phyloP scores from a whole-genome alignment of 2,113 vertebrate species.

The Neolamprologus falcicula region DNA sequence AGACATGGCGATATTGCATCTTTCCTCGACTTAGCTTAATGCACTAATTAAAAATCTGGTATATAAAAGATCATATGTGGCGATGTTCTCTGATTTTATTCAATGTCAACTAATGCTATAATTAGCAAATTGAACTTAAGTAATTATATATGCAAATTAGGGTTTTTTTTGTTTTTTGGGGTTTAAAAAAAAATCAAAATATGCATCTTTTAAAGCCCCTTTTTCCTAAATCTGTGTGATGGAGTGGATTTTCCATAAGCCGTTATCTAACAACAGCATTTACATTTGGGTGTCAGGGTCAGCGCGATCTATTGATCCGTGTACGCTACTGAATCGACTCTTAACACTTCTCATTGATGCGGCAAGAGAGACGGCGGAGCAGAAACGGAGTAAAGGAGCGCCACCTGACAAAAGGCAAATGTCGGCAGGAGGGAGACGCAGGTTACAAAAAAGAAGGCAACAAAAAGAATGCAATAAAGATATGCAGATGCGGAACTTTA shows the following conservation, averaged over 20 bases:
- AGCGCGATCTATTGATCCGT: slow-evolving; percentile 19
- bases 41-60: background rate
- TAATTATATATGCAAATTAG: background rate
- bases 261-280: slow-evolving; percentile 15
- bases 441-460: background rate
- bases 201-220: background rate
- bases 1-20: slow-evolving; percentile 6
- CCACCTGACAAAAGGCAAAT: background rate
- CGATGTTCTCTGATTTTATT: background rate
- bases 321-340: background rate
- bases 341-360: background rate
- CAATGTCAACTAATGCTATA: background rate
- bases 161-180: accelerated
- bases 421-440: background rate
- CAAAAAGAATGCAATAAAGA: background rate
- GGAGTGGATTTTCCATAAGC: background rate
- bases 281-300: slow-evolving; percentile 24
- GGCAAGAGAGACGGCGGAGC: background rate
- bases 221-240: background rate
- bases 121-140: background rate
- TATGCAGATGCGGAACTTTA: slow-evolving; percentile 30
- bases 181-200: background rate
- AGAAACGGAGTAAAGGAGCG: background rate
- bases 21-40: background rate
- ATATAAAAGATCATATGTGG: background rate